phyloP scores from a whole-genome alignment of 2,888 invertebrate species.

The Drosophila limbata region DNA sequence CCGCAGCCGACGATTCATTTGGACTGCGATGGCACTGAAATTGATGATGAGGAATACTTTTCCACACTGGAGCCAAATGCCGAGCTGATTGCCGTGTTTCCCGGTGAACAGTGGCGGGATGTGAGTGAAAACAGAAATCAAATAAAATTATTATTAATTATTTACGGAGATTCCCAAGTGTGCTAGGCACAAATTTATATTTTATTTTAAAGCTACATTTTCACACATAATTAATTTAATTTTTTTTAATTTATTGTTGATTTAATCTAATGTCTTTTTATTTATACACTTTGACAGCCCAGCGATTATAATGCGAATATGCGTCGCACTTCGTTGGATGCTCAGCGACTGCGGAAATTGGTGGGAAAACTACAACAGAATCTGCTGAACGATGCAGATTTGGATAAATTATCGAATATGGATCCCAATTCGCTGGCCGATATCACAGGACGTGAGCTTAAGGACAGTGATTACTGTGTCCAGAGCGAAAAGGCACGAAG shows the following conservation, averaged over 20 bases:
- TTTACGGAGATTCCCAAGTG: no score
- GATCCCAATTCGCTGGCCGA: conserved; percentile 94
- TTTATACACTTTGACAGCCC: conserved; percentile 36
- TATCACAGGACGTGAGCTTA: conserved; percentile 87
- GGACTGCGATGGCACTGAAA: conserved; percentile 96
- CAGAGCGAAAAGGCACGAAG: conserved; percentile 92
- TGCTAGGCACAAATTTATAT: no score
- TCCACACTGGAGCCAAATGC: conserved; percentile 94
- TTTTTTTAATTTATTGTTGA: no score
- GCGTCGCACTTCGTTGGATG: conserved; percentile 68
- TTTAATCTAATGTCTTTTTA: no score
- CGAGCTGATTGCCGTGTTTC: conserved; percentile 91
- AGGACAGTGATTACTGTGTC: conserved; percentile 88
- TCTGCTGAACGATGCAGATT: conserved; percentile 92
- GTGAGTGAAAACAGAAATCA: conserved; percentile 60
- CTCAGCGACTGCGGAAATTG: conserved; percentile 88
- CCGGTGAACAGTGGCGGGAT: conserved; percentile 90
- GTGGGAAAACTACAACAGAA: conserved; percentile 91
- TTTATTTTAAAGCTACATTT: no score
- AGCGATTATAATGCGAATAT: conserved; percentile 74
- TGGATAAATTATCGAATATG: conserved; percentile 94
- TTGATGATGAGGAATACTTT: conserved; percentile 97
- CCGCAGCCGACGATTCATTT: conserved; percentile 90
- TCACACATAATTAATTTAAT: no score
- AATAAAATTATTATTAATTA: no score